These are phyloP conservation scores for Oxystoma pomonae DNA, from an alignment of 2,888 invertebrate species.

Conservation along the genomic window DNA sequence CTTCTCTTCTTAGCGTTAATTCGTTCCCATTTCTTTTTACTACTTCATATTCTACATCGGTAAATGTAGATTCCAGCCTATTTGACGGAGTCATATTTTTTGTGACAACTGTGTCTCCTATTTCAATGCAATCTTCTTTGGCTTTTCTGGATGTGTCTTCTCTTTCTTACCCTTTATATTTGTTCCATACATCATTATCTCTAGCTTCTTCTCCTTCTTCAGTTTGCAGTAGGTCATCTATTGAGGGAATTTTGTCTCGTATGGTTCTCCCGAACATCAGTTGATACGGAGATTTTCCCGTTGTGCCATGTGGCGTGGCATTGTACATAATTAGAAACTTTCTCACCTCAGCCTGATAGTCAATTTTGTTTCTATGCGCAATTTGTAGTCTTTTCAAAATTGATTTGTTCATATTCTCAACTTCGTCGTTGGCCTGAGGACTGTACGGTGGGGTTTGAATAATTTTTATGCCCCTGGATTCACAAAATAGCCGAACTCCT, in stretches of 20 bases:
- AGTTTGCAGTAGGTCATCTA: not conserved
- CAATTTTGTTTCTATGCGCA: constrained; percentile 16
- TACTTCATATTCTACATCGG: no score
- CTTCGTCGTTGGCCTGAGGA: constrained; percentile 31
- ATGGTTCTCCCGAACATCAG: no score
- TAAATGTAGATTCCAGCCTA: no score
- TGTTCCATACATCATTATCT: constrained; percentile 24
- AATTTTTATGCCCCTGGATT: no score
- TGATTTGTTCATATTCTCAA: constrained; percentile 33
- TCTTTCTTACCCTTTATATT: constrained; percentile 27
- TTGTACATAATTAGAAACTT: constrained; percentile 25
- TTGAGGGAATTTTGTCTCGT: constrained; percentile 10
- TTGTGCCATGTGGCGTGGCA: constrained; percentile 31
- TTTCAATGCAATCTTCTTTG: constrained; percentile 13
- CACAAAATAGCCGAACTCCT: no score
- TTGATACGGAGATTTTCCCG: constrained; percentile 18
- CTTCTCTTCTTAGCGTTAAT: no score
- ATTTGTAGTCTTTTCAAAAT: constrained; percentile 26
- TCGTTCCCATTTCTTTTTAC: no score
- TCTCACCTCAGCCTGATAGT: constrained; percentile 23
- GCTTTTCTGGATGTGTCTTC: constrained; percentile 21
- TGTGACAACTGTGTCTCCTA: constrained; percentile 13
- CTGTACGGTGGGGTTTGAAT: constrained; percentile 20
- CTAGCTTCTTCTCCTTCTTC: constrained; percentile 20
- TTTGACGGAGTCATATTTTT: constrained; percentile 17